Base-by-base conservation (phyloP, 2,888 invertebrate species). In the Halictus ligatus region DNA sequence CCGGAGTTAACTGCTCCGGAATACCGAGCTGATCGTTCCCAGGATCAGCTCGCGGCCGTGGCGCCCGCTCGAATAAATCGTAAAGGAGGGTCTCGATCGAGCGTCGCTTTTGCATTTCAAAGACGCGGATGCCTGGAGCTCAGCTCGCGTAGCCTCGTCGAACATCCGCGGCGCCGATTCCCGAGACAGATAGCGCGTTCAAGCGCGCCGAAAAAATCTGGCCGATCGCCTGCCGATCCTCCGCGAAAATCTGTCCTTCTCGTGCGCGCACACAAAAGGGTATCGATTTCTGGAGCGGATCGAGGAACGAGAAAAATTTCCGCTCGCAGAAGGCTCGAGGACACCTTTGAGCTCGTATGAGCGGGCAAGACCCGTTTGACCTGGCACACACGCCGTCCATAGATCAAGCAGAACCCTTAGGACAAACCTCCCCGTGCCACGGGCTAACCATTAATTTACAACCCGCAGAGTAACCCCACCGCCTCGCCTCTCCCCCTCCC, bases 371-470 rank as follows among this genome's bases (percentile, higher is more conserved):
- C 89, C 89, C 91, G 91, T 93, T 93, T 93, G 93, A 94, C 94
- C 94, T 88, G 88, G 92, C 93, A 92, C 91, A 94, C 92, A 93
- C 91, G 92, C 91, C 91, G 91, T 87, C 93, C 93, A 93, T 94
- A 94, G 93, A 94, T 94, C 94, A 94, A 94, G 92, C 91, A 88
- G 91, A 91, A 93, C 93, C 94, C 94, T 94, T 94, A 93, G 92
- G 93, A 91, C 90, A 86, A 90, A 90, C 90, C 92, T 92, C 64
- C 67, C 85, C 90, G 89, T 91, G 91, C 92, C 92, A 92, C 91
- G 92, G 93, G 92, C 93, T 92, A 93, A 94, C 94, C 94, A 94
- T 94, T 94, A 94, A 94, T 94, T 94, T 94, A 94, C 94, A 94
- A 94, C 94, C 94, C 94, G 91, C 94, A 93, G 94, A 93, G 93